These are phyloP conservation scores for Zapus hudsonius DNA, from an alignment of 2,113 vertebrate genomes.

Conservation along the genomic window DNA sequence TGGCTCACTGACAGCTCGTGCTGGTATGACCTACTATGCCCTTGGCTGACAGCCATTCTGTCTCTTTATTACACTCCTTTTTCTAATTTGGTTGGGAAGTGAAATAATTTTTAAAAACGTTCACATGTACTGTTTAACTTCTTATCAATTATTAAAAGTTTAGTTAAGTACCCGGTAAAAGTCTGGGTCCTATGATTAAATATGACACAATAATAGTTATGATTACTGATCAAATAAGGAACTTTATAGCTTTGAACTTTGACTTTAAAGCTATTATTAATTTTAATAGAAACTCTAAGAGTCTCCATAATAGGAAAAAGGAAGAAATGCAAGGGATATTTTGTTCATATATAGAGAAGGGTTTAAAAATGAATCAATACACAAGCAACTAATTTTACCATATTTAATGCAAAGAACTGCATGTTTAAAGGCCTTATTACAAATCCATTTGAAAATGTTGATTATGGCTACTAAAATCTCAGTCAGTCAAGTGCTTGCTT, in stretches of 20 bases:
- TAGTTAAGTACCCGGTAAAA: conserved; percentile 86
- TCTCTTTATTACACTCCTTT: conserved; percentile 81
- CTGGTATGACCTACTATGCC: conserved; percentile 86
- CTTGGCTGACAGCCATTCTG: conserved; percentile 84
- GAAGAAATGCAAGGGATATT: conserved; percentile 52
- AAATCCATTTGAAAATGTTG: conserved; percentile 16
- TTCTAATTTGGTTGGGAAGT: conserved; percentile 83
- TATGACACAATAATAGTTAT: conserved; percentile 86
- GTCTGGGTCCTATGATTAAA: conserved; percentile 85
- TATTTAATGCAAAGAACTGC: conserved; percentile 29
- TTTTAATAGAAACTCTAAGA: conserved; percentile 75
- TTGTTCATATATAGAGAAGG: conserved; percentile 32
- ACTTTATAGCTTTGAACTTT: conserved; percentile 78
- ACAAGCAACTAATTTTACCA: background rate
- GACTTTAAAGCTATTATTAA: conserved; percentile 72
- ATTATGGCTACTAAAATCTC: too few species aligned
- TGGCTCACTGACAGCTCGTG: conserved; percentile 86
- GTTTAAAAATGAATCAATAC: conserved; percentile 26
- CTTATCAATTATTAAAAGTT: conserved; percentile 88
- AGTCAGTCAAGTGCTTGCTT: too few species aligned
- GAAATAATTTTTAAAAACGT: conserved; percentile 79
- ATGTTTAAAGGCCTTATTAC: conserved; percentile 5
- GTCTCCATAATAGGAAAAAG: conserved; percentile 44
- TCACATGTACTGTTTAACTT: conserved; percentile 85
- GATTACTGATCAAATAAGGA: conserved; percentile 81